A percentile compares a stretch with the other conserved stretches of the same genome.
Conservation (phyloP, 2,888 invertebrate species). For the Sussaba pulchella region DNA sequence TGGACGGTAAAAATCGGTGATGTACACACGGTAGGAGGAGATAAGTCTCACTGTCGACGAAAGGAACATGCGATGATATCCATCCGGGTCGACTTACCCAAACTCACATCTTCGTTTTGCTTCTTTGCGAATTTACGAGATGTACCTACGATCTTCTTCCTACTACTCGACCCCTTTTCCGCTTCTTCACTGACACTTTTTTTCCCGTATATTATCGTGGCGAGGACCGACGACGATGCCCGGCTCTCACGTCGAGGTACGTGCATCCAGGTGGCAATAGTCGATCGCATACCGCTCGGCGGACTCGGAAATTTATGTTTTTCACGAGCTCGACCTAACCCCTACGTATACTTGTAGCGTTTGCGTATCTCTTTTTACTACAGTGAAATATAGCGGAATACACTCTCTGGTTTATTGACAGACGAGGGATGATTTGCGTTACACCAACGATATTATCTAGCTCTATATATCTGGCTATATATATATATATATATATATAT, state of each 20-base stretch:
- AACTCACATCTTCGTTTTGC: constrained; percentile 17
- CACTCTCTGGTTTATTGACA: constrained; percentile 13
- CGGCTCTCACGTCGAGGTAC: constrained; percentile 13
- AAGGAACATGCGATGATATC: constrained; percentile 49
- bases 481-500: no score
- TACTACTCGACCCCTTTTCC: no score
- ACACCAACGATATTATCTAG: constrained; percentile 30
- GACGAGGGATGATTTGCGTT: not conserved
- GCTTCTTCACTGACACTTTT: no score
- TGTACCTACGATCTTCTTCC: no score
- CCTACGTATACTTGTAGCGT: not conserved
- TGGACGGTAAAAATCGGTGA: constrained; percentile 29
- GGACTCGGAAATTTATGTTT: constrained; percentile 50
- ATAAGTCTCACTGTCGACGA: constrained; percentile 37
- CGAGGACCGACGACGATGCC: constrained; percentile 11
- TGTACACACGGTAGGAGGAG: constrained; percentile 10
- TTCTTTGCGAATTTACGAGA: constrained; percentile 55
- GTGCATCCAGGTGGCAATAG: constrained; percentile 45
- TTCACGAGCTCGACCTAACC: constrained; percentile 1
- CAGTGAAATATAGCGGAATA: no score
- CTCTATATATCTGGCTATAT: no score
- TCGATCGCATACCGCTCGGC: constrained; percentile 17
- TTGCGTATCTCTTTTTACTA: constrained; percentile 11
- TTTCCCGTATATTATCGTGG: constrained; percentile 52
- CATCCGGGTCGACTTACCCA: constrained; percentile 52